Percentiles rank a stretch among this genome's conserved stretches.
These are phyloP conservation scores for Hippocampus barbouri DNA, from an alignment of 2,113 vertebrate genomes.

Conservation along the genomic window DNA sequence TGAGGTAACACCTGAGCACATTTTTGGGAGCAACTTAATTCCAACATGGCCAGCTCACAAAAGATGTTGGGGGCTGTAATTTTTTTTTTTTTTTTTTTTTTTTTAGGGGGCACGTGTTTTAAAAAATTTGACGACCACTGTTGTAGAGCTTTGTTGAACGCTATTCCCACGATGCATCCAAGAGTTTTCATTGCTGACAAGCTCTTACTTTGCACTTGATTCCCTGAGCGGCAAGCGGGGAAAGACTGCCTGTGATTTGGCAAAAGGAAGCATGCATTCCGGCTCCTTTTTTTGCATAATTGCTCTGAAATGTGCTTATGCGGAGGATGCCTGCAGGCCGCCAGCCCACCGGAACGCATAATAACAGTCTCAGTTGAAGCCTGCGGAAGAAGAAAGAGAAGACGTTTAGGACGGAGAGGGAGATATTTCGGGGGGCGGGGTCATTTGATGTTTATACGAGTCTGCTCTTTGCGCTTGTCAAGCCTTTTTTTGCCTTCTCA, in stretches of 20 bases:
- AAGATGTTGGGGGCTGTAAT: too few relatives aligned
- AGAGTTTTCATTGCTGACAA: conserved; percentile 42
- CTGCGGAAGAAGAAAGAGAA: conserved; percentile 27
- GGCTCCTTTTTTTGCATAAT: conserved; percentile 66
- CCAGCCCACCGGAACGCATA: conserved; percentile 57
- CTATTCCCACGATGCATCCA: neutral
- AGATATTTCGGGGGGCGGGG: conserved; percentile 31
- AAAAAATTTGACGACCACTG: neutral
- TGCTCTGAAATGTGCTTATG: conserved; percentile 65
- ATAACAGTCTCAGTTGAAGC: conserved; percentile 54
- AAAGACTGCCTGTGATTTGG: conserved; percentile 58
- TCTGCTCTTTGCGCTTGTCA: conserved; percentile 33
- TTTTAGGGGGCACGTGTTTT: too few relatives aligned
- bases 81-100: too few relatives aligned
- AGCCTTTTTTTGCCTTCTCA: conserved; percentile 19
- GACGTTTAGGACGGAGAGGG: conserved; percentile 1
- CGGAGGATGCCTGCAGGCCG: conserved; percentile 50
- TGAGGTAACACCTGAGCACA: too few relatives aligned
- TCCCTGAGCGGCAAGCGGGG: conserved; percentile 47
- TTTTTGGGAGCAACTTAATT: too few relatives aligned
- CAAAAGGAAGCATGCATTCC: conserved; percentile 43
- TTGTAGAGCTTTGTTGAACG: neutral
- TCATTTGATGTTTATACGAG: conserved; percentile 25
- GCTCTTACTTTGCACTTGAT: conserved; percentile 55
- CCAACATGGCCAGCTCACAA: too few relatives aligned